Percentiles rank a stretch among this genome's conserved stretches.
These are phyloP conservation scores for Bombycilla garrulus DNA, from an alignment of 2,113 vertebrate species.

Conservation along the genomic window DNA sequence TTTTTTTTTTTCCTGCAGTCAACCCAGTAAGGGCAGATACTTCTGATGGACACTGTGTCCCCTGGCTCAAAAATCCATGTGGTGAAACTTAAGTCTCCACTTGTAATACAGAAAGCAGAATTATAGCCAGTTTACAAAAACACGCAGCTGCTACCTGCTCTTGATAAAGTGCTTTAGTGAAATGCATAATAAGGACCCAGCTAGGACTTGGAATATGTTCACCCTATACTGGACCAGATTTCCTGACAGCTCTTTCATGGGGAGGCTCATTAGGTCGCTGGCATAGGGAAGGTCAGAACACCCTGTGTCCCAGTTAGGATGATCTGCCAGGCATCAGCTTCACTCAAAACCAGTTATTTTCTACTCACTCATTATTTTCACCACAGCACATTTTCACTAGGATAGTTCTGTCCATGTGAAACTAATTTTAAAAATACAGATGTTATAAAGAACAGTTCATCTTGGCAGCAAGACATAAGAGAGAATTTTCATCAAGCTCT, in stretches of 20 bases:
- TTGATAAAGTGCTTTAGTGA: not conserved
- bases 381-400: not conserved
- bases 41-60: not conserved
- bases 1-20: not conserved
- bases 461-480: not conserved
- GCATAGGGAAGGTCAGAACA: not conserved
- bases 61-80: not conserved
- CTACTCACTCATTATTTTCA: not conserved
- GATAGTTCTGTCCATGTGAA: not conserved
- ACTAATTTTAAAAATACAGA: not conserved
- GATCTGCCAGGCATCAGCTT: not conserved
- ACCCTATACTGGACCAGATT: not conserved
- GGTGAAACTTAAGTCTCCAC: not conserved
- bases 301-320: not conserved
- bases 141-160: rapidly evolving
- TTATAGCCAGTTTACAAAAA: not conserved
- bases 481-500: not conserved
- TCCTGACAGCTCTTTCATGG: not conserved
- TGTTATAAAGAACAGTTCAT: not conserved
- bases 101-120: not conserved
- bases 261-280: not conserved
- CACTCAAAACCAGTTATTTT: not conserved
- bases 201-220: not conserved
- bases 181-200: not conserved
- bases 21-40: not conserved